Percentiles rank a stretch among this genome's conserved stretches.
These are phyloP conservation scores for Oscheius sp. DNA, from an alignment of 2,888 invertebrate genomes.

Conservation along the genomic window DNA sequence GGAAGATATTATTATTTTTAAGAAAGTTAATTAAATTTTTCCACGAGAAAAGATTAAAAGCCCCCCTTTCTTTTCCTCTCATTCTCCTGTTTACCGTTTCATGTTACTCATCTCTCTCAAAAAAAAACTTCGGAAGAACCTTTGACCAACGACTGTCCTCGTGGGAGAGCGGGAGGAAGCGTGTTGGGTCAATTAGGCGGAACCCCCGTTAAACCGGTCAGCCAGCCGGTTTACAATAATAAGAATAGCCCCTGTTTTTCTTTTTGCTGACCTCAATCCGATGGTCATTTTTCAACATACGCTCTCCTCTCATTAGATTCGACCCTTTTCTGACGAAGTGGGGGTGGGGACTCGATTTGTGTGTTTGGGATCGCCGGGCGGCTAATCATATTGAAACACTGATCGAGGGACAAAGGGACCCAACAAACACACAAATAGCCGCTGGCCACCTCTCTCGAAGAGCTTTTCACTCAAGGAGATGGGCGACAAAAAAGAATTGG, in stretches of 20 bases:
- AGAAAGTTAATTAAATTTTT: too few relatives aligned
- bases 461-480: not conserved
- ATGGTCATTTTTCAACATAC: not conserved
- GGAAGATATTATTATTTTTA: too few relatives aligned
- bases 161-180: too few relatives aligned
- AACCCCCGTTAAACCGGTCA: not conserved
- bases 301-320: not conserved
- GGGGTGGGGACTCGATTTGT: not conserved
- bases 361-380: constrained; percentile 22
- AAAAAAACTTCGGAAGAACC: too few relatives aligned
- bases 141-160: too few relatives aligned
- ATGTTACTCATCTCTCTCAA: too few relatives aligned
- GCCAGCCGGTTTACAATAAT: not conserved
- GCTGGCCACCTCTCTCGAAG: not conserved
- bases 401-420: constrained; percentile 18
- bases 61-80: too few relatives aligned
- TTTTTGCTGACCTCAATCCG: constrained; percentile 22
- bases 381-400: constrained; percentile 25
- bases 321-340: not conserved
- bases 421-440: constrained; percentile 14
- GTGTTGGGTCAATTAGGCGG: too few relatives aligned
- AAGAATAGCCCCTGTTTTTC: not conserved
- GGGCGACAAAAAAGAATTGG: not conserved
- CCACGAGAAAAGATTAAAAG: too few relatives aligned
- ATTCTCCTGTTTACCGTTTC: too few relatives aligned